Evolutionary conservation across 1,140 invertebrate genomes (phyloP), one percentile per base, ranked within the genome.

Genomic region (Campoletis sonorensis): DNA sequence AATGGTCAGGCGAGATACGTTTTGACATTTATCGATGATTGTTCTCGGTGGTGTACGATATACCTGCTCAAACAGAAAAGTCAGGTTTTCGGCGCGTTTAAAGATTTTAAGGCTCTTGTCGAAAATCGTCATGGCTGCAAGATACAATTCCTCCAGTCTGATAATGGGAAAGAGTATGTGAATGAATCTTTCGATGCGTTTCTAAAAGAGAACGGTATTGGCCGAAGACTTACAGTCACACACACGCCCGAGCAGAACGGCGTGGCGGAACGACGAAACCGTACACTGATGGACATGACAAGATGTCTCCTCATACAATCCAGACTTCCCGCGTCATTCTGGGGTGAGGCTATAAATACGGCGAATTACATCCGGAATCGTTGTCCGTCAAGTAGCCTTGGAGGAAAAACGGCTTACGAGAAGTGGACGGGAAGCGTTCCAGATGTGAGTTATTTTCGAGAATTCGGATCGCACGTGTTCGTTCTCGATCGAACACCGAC

Each of bases 81-180:
- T 8, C 58, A 61, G 18, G 23, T 37, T 58, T 33, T 37, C 1
- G 30, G 78, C 76, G 11, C 27, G 1, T 86, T 89, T 83, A 84
- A 85, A 86, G 82, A 90, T 61, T 90, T 89, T 77, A 87, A 87
- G 85, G 76, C 3, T n/a, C 21, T 81, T 23, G 86, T 89, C 18
- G 86, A 91, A 77, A 89, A 85, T 71, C 85, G 91, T 84, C 79
- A 83, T 49, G 79, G 83, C 16, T 49, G 78, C 84, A 82, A 81
- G 73, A 87, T 91, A 87, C 79, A 67, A 16, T 58, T 71, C n/a
- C n/a, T 92, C 13, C 88, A 88, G 67, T 86, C 85, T 58, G 91
- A 92, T 73, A 92, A 93, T 85, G 92, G 91, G 10, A 86, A 37
- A 18, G 91, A 92, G 82, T 92, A 89, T 83, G n/a, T 83, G 0